Evolutionary conservation across 2,888 invertebrate species (phyloP).

Genomic region (Diloba caeruleocephala): DNA sequence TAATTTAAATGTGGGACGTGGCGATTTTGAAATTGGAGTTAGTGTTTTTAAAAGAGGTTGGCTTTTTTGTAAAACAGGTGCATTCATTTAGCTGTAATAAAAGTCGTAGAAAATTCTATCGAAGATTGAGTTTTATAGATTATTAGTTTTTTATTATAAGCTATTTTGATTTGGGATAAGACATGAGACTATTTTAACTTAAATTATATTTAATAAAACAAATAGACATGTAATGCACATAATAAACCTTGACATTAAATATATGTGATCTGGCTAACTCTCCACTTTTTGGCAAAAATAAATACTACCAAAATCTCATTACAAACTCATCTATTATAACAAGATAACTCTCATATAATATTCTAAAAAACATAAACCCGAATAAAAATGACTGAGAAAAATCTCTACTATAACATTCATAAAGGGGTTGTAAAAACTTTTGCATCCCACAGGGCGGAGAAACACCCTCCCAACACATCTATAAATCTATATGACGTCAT

Average conservation of each 20-base stretch:
- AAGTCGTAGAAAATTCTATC: too few relatives aligned
- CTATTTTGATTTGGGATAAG: too few relatives aligned
- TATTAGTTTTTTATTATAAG: too few relatives aligned
- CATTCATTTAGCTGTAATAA: background rate
- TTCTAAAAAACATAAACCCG: slow-evolving; percentile 30
- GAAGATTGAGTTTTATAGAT: too few relatives aligned
- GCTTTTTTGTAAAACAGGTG: slow-evolving; percentile 17
- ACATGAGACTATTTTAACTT: too few relatives aligned
- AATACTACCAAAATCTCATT: slow-evolving; percentile 1
- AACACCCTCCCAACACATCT: slow-evolving; percentile 74
- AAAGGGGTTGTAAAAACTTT: slow-evolving; percentile 78
- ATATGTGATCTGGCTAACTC: too few relatives aligned
- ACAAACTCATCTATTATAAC: slow-evolving; percentile 15
- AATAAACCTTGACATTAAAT: too few relatives aligned
- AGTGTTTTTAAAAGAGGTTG: slow-evolving; percentile 40
- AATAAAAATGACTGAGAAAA: slow-evolving; percentile 55
- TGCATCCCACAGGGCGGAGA: slow-evolving; percentile 66
- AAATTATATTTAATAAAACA: too few relatives aligned
- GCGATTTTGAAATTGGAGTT: slow-evolving; percentile 50
- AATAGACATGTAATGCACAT: too few relatives aligned
- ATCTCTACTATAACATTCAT: slow-evolving; percentile 74
- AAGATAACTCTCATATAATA: slow-evolving; percentile 27
- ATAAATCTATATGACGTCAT: slow-evolving; percentile 88
- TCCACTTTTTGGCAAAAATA: background rate
- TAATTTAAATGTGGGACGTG: slow-evolving; percentile 74